Percentiles rank a stretch among this genome's conserved stretches.
Conservation (phyloP, 2,888 invertebrate species). For the Drosophila subsilvestris region DNA sequence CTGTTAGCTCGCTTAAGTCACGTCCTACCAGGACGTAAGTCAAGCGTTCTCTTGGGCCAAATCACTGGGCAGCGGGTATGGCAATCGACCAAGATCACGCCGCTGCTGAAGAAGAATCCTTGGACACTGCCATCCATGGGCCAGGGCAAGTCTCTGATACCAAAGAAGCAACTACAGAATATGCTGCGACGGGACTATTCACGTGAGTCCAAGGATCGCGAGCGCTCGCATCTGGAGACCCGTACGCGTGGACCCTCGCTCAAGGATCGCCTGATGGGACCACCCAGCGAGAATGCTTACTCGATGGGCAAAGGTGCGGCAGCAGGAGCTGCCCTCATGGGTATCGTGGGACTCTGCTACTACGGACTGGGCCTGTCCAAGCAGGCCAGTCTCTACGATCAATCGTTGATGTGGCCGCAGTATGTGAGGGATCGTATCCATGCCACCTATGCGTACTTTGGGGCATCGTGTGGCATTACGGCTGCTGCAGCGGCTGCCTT, state of each 20-base stretch:
- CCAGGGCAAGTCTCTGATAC: slow-evolving; percentile 14
- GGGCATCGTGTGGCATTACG: slow-evolving; percentile 92
- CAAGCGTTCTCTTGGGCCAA: slow-evolving; percentile 29
- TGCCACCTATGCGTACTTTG: slow-evolving; percentile 96
- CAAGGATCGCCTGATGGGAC: slow-evolving; percentile 90
- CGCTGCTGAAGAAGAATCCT: not conserved
- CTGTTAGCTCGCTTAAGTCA: slow-evolving; percentile 58
- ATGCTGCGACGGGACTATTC: slow-evolving; percentile 38
- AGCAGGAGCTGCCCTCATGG: slow-evolving; percentile 94
- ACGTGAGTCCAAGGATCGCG: slow-evolving; percentile 31
- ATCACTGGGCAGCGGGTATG: slow-evolving; percentile 25
- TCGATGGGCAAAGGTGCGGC: slow-evolving; percentile 94
- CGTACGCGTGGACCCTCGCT: slow-evolving; percentile 85
- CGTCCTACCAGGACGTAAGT: slow-evolving; percentile 37
- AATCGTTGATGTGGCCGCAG: slow-evolving; percentile 96
- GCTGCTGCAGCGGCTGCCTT: slow-evolving; percentile 93
- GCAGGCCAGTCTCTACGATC: slow-evolving; percentile 92
- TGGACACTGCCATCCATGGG: not conserved
- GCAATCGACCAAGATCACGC: slow-evolving; percentile 29
- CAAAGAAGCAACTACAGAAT: slow-evolving; percentile 11
- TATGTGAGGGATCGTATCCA: slow-evolving; percentile 95
- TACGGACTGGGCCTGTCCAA: slow-evolving; percentile 95
- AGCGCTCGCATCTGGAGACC: slow-evolving; percentile 76
- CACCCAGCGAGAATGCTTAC: slow-evolving; percentile 92
- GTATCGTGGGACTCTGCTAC: slow-evolving; percentile 95